Base-by-base conservation (phyloP, 2,113 vertebrate genomes). In the Monarcha castaneiventris region DNA sequence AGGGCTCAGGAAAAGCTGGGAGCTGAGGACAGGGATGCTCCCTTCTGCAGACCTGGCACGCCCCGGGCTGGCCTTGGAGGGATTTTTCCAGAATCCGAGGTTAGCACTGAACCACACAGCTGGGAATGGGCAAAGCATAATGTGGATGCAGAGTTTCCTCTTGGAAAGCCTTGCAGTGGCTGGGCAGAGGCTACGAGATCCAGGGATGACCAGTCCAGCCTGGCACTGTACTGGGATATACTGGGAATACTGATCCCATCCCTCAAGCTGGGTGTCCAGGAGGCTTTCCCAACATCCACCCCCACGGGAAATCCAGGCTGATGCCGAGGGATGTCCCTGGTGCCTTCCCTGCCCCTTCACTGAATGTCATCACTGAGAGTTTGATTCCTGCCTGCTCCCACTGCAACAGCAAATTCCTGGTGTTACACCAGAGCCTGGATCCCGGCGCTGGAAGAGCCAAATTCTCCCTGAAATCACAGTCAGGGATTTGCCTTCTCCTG, bases 391-490 rank as follows among this genome's bases (percentile, higher is more conserved):
- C 26, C 43, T 37, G 7, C 33, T 89, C 43, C 69, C 35, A 46
- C 48, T 21, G 27, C 64, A 91, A 51, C 30, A 39, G 55, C 64
- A 33, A 26, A 76, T 91, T 74, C 80, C 79, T 35, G 21, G 22
- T 48, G 14, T 17, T 23, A 16, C 4, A 11, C 22, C 3, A 9
- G 37, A 84, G 55, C 39, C 81, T 4, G 2, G 54, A 55, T 35
- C 8, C 29, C 0, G 0, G 4, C 0, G 0, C 1, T 32, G 72
- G 19, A 49, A 49, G 11, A 67, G 33, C 62, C 74, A 64, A 68
- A 37, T 33, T 46, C 43, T 33, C 30, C 6, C 55, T n/a, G 37
- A 16, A 43, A 61, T 3, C 46, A 30, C 13, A 21, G 9, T 2
- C 63, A 20, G 64, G 55, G 22, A 37, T 59, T 62, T 6, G 21